Evolutionary conservation across 1,140 invertebrate species (phyloP).

Genomic region (Scylla paramamosain): DNA sequence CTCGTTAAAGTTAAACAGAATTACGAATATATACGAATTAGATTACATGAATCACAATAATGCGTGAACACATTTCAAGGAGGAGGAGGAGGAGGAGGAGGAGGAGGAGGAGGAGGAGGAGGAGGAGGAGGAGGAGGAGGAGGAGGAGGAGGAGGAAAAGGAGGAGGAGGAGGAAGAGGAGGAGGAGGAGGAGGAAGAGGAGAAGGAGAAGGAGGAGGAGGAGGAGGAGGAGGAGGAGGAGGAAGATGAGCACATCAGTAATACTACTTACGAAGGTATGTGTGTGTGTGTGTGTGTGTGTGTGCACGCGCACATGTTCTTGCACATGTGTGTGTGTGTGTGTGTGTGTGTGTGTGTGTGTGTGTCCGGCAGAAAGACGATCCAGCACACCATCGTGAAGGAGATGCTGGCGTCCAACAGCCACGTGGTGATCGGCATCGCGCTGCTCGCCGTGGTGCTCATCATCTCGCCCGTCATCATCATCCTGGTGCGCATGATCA

Average conservation of each 20-base stretch:
- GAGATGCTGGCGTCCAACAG: slow-evolving; percentile 85
- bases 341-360: neutral
- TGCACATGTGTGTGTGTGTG: no score
- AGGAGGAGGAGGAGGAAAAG: neutral
- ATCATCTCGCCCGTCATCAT: slow-evolving; percentile 92
- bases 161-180: neutral
- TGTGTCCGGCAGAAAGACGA: slow-evolving; percentile 56
- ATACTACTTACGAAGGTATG: neutral
- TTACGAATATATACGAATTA: neutral
- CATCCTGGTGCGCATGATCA: slow-evolving; percentile 89
- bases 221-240: neutral
- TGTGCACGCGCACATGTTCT: neutral
- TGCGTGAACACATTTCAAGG: no score
- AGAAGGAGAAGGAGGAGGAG: neutral
- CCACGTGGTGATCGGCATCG: slow-evolving; percentile 85
- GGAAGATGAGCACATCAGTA: neutral
- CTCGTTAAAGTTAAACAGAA: neutral
- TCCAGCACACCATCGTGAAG: slow-evolving; percentile 65
- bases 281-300: neutral
- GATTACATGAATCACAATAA: neutral
- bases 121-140: neutral
- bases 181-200: neutral
- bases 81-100: neutral
- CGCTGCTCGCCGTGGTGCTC: slow-evolving; percentile 88
- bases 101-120: neutral